Conservation (phyloP, 2,888 invertebrate species). For the Fragum fragum region DNA sequence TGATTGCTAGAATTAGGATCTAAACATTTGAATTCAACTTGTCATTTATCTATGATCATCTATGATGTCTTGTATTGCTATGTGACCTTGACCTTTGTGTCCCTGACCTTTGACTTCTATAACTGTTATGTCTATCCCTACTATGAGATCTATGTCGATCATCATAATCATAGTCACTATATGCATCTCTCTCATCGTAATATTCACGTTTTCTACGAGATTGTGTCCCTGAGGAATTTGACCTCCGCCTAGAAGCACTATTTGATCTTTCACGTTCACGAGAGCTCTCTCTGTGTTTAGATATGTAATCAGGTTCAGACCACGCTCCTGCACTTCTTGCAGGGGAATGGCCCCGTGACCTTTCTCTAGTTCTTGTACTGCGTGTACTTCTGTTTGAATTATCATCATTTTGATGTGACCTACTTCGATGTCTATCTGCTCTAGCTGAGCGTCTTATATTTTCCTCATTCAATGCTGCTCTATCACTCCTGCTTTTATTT, state of each 20-base stretch:
- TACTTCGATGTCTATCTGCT: conserved; percentile 49
- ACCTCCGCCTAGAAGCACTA: conserved; percentile 42
- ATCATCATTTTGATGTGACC: conserved; percentile 49
- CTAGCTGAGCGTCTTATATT: conserved; percentile 57
- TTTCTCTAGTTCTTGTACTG: conserved; percentile 47
- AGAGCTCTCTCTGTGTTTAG: conserved; percentile 37
- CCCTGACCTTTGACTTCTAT: conserved; percentile 51
- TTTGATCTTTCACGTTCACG: conserved; percentile 29
- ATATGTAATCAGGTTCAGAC: conserved; percentile 31
- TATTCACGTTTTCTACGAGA: conserved; percentile 51
- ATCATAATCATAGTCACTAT: conserved; percentile 58
- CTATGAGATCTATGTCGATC: conserved; percentile 29
- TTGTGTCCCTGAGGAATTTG: conserved; percentile 50
- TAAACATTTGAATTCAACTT: no score
- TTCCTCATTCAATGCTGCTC: conserved; percentile 44
- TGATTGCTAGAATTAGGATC: no score
- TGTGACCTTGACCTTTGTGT: conserved; percentile 61
- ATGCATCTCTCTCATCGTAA: conserved; percentile 54
- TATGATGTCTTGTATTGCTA: conserved; percentile 39
- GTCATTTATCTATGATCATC: not conserved
- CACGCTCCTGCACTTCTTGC: conserved; percentile 36
- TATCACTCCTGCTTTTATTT: conserved; percentile 34
- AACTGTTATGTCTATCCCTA: conserved; percentile 45
- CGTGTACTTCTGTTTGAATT: conserved; percentile 39
- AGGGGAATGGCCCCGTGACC: conserved; percentile 33